These are phyloP conservation scores for Sminthurides aquaticus DNA, from an alignment of 2,888 invertebrate species.

Conservation along the genomic window DNA sequence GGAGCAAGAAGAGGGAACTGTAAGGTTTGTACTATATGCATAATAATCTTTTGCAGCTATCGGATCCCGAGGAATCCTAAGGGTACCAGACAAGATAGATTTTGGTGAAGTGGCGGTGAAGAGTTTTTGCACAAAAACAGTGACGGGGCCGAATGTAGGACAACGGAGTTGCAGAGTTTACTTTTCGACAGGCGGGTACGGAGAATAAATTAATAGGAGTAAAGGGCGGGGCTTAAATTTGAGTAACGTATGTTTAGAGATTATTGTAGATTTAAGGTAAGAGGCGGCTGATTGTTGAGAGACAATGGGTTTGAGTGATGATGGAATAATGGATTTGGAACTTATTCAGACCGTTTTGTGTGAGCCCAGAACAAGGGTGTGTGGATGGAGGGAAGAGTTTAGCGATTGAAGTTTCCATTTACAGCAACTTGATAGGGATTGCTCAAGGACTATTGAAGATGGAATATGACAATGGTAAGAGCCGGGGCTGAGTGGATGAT, in stretches of 20 bases:
- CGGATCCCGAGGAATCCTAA: slow-evolving; percentile 32
- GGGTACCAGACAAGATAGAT: slow-evolving; percentile 32
- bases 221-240: no score
- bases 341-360: slow-evolving; percentile 31
- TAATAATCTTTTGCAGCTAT: slow-evolving; percentile 21
- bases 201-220: no score
- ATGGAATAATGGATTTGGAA: no score
- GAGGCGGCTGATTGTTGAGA: no score
- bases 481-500: background rate
- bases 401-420: slow-evolving; percentile 29
- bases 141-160: slow-evolving; percentile 32
- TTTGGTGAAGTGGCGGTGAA: slow-evolving; percentile 32
- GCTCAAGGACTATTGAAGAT: slow-evolving; percentile 30
- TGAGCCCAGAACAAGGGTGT: slow-evolving; percentile 33
- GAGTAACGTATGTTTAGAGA: no score
- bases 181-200: no score
- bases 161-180: slow-evolving; percentile 25
- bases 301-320: no score
- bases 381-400: slow-evolving; percentile 30
- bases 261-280: no score
- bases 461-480: slow-evolving; percentile 37
- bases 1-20: no score
- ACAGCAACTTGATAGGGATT: slow-evolving; percentile 13
- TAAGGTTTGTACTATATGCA: no score
- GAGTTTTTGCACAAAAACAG: slow-evolving; percentile 23